Evolutionary conservation across 2,888 invertebrate species (phyloP).

Genomic region (Nematopogon swammerdamellus): DNA sequence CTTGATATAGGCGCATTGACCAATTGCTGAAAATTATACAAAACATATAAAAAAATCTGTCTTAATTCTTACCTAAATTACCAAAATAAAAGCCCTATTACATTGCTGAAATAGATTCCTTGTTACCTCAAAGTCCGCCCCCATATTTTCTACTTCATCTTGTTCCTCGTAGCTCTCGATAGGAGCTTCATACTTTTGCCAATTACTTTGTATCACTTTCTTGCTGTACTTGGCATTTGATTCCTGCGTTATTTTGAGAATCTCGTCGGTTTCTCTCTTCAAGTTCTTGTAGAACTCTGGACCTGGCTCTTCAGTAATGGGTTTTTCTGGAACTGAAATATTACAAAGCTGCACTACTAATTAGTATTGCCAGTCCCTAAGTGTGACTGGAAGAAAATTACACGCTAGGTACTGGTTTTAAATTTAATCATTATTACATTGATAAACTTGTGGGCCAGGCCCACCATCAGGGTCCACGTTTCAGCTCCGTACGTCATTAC

Average conservation of each 20-base stretch:
- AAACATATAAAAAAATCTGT: no score
- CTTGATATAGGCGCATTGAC: constrained; percentile 34
- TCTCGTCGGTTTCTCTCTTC: constrained; percentile 44
- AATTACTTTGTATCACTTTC: constrained; percentile 48
- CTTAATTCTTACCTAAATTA: no score
- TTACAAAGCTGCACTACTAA: no score
- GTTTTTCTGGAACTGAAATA: constrained; percentile 28
- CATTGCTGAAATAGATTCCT: no score
- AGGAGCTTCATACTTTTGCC: constrained; percentile 49
- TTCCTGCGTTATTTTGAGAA: constrained; percentile 43
- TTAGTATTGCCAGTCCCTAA: no score
- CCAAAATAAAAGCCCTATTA: no score
- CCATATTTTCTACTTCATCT: constrained; percentile 38
- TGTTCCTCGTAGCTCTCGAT: constrained; percentile 43
- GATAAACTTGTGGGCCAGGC: no score
- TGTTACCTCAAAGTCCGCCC: constrained; percentile 53
- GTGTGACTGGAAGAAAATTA: no score
- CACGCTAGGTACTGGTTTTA: no score
- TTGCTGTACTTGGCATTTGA: constrained; percentile 42
- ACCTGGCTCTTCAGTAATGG: constrained; percentile 26
- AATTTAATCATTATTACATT: no score
- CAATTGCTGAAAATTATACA: constrained; percentile 29
- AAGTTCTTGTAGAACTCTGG: constrained; percentile 39
- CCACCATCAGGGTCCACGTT: no score
- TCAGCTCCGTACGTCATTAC: no score